Conservation (phyloP, 1,140 invertebrate genomes). For the Trachymyrmex septentrionalis region DNA sequence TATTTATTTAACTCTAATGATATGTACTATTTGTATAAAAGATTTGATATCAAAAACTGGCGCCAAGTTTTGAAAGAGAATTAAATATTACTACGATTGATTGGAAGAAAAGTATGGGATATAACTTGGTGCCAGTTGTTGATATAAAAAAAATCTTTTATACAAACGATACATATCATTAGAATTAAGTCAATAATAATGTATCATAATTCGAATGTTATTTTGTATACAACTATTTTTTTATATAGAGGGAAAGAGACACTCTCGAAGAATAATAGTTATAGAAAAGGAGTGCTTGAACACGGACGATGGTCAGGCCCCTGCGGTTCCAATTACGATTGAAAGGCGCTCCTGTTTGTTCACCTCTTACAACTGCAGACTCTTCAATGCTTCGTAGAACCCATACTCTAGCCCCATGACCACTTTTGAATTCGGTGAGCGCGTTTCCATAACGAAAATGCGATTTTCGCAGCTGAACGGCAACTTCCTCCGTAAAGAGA, state of each 20-base stretch:
- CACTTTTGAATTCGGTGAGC: slow-evolving; percentile 70
- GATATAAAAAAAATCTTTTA: no score
- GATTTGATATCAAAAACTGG: no score
- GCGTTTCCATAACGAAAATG: slow-evolving; percentile 74
- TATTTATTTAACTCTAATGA: no score
- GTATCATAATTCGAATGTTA: slow-evolving; percentile 26
- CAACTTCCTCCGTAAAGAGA: slow-evolving; percentile 19
- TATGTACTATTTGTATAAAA: no score
- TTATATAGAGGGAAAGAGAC: slow-evolving; percentile 70
- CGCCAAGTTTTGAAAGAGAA: no score
- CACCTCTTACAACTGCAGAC: slow-evolving; percentile 74
- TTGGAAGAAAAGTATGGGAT: no score
- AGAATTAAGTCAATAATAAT: no score
- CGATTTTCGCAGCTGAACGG: slow-evolving; percentile 35
- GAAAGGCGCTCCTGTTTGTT: slow-evolving; percentile 77
- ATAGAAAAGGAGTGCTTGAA: slow-evolving; percentile 83
- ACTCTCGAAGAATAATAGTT: slow-evolving; percentile 80
- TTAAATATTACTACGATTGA: no score
- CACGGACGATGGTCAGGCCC: slow-evolving; percentile 82
- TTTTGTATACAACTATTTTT: slow-evolving; percentile 69
- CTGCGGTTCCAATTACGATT: slow-evolving; percentile 81
- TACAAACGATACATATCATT: no score
- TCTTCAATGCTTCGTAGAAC: slow-evolving; percentile 74
- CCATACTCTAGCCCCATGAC: slow-evolving; percentile 72
- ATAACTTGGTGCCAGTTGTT: no score